Percentiles rank a stretch among this genome's conserved stretches.
These are phyloP conservation scores for Thereva nobilitata DNA, from an alignment of 2,888 invertebrate species.

Conservation along the genomic window DNA sequence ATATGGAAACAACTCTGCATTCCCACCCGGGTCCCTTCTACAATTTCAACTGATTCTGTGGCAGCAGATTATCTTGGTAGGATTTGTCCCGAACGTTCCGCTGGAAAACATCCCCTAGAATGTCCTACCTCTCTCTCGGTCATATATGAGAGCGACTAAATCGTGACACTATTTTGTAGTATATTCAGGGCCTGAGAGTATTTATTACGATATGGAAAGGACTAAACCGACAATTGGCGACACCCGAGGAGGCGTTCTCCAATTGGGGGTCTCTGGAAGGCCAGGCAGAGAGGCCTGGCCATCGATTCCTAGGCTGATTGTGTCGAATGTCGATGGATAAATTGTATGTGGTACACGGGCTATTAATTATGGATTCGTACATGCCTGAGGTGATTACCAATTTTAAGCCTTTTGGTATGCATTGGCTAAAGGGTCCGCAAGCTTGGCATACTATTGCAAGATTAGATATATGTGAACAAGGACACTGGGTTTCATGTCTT, in stretches of 20 bases:
- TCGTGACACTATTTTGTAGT: conserved; percentile 35
- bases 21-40: neutral
- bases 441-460: conserved; percentile 1
- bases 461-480: conserved; percentile 19
- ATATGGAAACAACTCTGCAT: neutral
- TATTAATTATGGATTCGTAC: conserved; percentile 41
- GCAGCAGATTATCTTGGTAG: conserved; percentile 32
- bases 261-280: conserved; percentile 10
- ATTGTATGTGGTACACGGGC: conserved; percentile 41
- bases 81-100: conserved; percentile 9
- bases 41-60: conserved; percentile 28
- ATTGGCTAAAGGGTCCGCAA: conserved; percentile 20
- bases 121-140: neutral
- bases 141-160: conserved; percentile 24
- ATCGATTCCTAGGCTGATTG: conserved; percentile 28
- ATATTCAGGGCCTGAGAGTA: conserved; percentile 29
- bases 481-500: neutral
- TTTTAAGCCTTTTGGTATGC: conserved; percentile 37
- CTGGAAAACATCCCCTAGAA: neutral
- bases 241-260: conserved; percentile 9
- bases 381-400: conserved; percentile 41
- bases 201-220: conserved; percentile 32
- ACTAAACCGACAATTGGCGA: conserved; percentile 34
- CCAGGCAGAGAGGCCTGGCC: conserved; percentile 4
- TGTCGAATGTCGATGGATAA: conserved; percentile 41